Conservation (phyloP, 2,113 vertebrate genomes). For the Aythya baeri region DNA sequence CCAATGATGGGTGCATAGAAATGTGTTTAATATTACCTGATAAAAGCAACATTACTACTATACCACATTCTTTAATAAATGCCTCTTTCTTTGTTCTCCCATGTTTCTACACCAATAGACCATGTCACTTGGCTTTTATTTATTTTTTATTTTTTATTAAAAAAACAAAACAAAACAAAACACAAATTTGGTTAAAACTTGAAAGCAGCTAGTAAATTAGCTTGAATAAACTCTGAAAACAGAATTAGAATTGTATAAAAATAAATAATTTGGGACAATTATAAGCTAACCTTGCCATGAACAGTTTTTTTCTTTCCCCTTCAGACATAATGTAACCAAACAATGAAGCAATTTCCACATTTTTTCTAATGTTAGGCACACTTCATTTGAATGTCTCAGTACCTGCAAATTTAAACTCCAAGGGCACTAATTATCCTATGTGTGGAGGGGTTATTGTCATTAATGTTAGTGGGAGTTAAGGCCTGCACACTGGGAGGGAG, state of each 20-base stretch:
- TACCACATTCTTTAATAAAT: neutral
- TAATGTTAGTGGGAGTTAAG: neutral
- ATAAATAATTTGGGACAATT: slow-evolving; percentile 64
- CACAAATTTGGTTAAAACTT: slow-evolving; percentile 34
- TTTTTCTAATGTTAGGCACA: slow-evolving; percentile 47
- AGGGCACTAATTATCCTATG: slow-evolving; percentile 22
- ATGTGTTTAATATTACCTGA: neutral
- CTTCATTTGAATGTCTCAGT: slow-evolving; percentile 31
- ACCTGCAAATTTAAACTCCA: slow-evolving; percentile 33
- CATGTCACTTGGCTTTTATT: neutral
- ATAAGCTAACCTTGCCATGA: slow-evolving; percentile 43
- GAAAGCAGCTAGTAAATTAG: slow-evolving; percentile 46
- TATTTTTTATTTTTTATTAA: too few species aligned
- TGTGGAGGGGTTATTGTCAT: neutral
- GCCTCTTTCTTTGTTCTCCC: neutral
- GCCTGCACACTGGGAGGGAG: neutral
- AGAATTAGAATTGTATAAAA: slow-evolving; percentile 65
- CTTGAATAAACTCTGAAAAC: slow-evolving; percentile 54
- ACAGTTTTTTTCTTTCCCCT: slow-evolving; percentile 36
- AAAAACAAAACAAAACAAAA: neutral
- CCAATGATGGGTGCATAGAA: neutral
- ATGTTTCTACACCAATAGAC: slow-evolving; percentile 51
- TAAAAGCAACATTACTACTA: neutral
- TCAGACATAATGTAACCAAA: slow-evolving; percentile 62
- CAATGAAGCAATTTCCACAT: slow-evolving; percentile 43